Conservation (phyloP, 2,797 vertebrate species). For the Thamnophis elegans region DNA sequence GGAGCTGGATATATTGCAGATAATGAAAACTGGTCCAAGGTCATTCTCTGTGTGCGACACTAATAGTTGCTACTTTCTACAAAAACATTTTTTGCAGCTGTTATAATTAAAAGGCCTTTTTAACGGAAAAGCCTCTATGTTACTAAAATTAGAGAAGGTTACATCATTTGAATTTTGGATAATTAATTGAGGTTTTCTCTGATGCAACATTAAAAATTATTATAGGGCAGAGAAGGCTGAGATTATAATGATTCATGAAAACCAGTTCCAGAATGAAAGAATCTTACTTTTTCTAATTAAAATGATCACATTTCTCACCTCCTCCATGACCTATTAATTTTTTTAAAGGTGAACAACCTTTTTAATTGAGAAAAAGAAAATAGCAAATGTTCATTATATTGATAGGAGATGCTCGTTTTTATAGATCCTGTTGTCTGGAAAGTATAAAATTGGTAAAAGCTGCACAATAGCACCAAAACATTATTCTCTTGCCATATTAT, state of each 20-base stretch:
- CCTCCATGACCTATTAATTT: slow-evolving; percentile 6
- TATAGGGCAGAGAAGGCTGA: not conserved
- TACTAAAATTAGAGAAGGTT: slow-evolving; percentile 7
- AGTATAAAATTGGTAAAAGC: not conserved
- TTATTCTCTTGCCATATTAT: not conserved
- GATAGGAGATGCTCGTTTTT: slow-evolving; percentile 26
- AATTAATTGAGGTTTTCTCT: slow-evolving; percentile 7
- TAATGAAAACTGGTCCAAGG: not conserved
- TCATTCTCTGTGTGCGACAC: not conserved
- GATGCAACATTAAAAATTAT: not conserved
- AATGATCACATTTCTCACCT: slow-evolving; percentile 5
- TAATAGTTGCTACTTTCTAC: not conserved
- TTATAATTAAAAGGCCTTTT: slow-evolving; percentile 9
- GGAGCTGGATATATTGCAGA: not conserved
- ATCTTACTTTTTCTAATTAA: slow-evolving; percentile 14
- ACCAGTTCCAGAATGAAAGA: not conserved
- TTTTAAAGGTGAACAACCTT: not conserved
- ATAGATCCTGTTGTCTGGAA: not conserved
- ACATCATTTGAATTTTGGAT: slow-evolving; percentile 18
- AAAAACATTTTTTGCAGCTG: not conserved
- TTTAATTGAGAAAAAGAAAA: not conserved
- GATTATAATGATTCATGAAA: slow-evolving; percentile 7
- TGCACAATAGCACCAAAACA: not conserved
- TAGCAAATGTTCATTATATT: not conserved
- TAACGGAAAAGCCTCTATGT: not conserved